phyloP scores from a whole-genome alignment of 1,140 invertebrate species.

The Macrobrachium nipponense region DNA sequence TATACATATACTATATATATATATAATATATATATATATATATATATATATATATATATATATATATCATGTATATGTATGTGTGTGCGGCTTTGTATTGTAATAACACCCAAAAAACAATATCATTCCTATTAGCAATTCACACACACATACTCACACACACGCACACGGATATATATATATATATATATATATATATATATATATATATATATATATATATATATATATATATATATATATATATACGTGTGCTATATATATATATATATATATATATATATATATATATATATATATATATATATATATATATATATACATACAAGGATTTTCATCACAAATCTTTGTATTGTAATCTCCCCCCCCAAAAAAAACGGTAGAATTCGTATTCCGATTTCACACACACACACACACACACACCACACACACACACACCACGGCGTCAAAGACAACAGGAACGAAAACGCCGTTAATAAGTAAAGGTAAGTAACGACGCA shows the following conservation, averaged over 20 bases:
- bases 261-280: conserved; percentile 5
- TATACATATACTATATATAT: too few species aligned
- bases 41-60: conserved; percentile 18
- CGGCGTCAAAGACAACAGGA: too few species aligned
- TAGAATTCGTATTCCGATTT: too few species aligned
- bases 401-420: too few species aligned
- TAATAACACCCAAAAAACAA: too few species aligned
- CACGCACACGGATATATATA: neutral
- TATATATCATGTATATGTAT: neutral
- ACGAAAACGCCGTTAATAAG: too few species aligned
- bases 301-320: conserved; percentile 20
- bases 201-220: conserved; percentile 18
- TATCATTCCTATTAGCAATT: too few species aligned
- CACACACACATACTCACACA: neutral
- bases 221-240: conserved; percentile 11
- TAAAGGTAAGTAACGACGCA: too few species aligned
- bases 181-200: conserved; percentile 12
- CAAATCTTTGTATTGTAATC: neutral
- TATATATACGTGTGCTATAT: neutral
- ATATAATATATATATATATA: neutral
- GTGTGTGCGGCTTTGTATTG: neutral
- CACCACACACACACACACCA: too few species aligned
- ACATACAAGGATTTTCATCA: too few species aligned
- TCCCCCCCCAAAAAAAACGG: too few species aligned
- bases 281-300: conserved; percentile 18